Conservation (phyloP, 2,888 invertebrate genomes). For the Rhimphoctona megacephalus region DNA sequence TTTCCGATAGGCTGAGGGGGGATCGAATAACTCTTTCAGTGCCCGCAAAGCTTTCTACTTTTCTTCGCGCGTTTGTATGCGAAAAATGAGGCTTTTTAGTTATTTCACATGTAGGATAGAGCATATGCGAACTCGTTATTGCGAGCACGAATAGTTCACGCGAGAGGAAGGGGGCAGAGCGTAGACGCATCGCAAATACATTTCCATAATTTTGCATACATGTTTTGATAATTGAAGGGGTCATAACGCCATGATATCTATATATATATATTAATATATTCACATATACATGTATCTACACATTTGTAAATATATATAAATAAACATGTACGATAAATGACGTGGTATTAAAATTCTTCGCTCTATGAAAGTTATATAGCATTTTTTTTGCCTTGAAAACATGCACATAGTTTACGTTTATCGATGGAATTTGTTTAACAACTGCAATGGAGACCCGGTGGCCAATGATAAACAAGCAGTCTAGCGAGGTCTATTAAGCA, state of each 20-base stretch:
- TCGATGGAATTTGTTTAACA: conserved; percentile 35
- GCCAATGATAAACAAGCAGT: not conserved
- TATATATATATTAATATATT: conserved; percentile 54
- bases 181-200: conserved; percentile 80
- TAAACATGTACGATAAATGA: conserved; percentile 12
- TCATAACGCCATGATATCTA: conserved; percentile 54
- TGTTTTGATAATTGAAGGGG: conserved; percentile 82
- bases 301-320: conserved; percentile 46
- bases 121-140: conserved; percentile 69
- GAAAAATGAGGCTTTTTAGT: conserved; percentile 49
- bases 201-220: conserved; percentile 84
- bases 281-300: not conserved
- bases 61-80: conserved; percentile 24
- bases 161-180: conserved; percentile 69
- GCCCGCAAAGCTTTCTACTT: conserved; percentile 54
- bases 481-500: not conserved
- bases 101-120: conserved; percentile 49
- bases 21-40: conserved; percentile 50
- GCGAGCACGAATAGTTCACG: conserved; percentile 72
- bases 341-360: conserved; percentile 49
- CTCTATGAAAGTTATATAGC: conserved; percentile 23
- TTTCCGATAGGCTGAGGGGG: conserved; percentile 51
- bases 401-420: conserved; percentile 14
- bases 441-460: not conserved
- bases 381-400: conserved; percentile 17